Base-by-base conservation (phyloP, 2,113 vertebrate genomes). In the Phocoena phocoena region DNA sequence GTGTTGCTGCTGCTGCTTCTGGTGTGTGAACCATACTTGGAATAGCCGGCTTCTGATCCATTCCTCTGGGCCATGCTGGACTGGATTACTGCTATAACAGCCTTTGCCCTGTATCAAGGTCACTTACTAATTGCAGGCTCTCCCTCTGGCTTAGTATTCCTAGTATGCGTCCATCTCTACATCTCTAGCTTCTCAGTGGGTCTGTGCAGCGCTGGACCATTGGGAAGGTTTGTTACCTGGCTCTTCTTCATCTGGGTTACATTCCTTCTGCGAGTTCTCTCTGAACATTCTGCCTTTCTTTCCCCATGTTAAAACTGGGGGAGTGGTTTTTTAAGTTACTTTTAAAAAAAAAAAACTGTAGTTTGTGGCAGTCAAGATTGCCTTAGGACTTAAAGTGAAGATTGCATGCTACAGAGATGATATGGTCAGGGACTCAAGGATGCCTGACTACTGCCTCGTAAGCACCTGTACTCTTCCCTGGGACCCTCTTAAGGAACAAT, bases 171-270 rank as follows among this genome's bases (percentile, higher is more conserved):
- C 38, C 21, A 71, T 58, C 21, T 23, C 21, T 50, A 8, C 31
- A 65, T 44, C 31, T 67, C 23, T 36, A 13, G 23, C 50, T 89
- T 81, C 50, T 89, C 11, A 10, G 0, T 55, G n/a, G 67, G 28
- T 55, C n/a, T 47, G 3, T 60, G 71, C 0, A 15, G 10, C 14
- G 11, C 17, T 10, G 14, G 53, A n/a, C 38, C 20, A 14, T 0
- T 3, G 33, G 33, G 28, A 53, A 8, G 0, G 7, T 9, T 26
- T 31, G 63, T 47, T 82, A n/a, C 17, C 44, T 73, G 77, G 31
- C 21, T 86, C 31, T 41, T 93, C 23, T 71, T 44, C 18, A 10
- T n/a, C 18, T 71, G 76, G 50, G 17, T 47, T 81, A 26, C 44
- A 11, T 60, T 94, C 10, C 38, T 94, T 26, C 82, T 92, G 38